A percentile compares a stretch with the other conserved stretches of the same genome.
Conservation (phyloP, 2,797 vertebrate genomes). For the Spondyliosoma cantharus region DNA sequence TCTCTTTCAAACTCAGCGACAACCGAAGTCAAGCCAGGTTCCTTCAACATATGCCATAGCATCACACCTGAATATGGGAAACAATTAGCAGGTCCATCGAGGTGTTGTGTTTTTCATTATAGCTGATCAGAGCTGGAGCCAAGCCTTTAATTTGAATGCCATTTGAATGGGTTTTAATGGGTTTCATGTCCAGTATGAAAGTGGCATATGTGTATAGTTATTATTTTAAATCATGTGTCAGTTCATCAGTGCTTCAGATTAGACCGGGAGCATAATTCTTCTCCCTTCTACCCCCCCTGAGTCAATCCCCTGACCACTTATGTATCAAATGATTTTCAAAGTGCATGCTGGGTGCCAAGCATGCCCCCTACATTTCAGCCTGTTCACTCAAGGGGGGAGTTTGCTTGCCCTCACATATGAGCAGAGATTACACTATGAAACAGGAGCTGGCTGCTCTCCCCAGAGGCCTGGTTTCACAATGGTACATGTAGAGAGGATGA, state of each 20-base stretch:
- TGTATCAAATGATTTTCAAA: constrained; percentile 61
- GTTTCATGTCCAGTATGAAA: too few species aligned
- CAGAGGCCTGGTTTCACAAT: constrained; percentile 61
- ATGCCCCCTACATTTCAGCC: constrained; percentile 65
- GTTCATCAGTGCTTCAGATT: constrained; percentile 38
- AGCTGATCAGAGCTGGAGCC: too few species aligned
- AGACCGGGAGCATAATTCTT: constrained; percentile 13
- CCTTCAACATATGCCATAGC: too few species aligned
- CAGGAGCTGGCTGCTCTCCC: constrained; percentile 65
- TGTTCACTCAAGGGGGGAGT: constrained; percentile 48
- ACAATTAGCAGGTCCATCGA: too few species aligned
- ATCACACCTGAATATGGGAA: too few species aligned
- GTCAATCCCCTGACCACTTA: constrained; percentile 52
- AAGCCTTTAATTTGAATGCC: too few species aligned
- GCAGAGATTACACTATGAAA: constrained; percentile 69
- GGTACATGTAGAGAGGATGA: constrained; percentile 65
- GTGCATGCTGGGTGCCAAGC: constrained; percentile 57
- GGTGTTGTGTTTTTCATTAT: too few species aligned
- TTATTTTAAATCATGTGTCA: constrained; percentile 48
- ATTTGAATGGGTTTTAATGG: too few species aligned
- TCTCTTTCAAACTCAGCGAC: too few species aligned
- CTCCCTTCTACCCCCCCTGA: constrained; percentile 37
- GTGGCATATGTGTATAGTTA: not conserved
- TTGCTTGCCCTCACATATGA: constrained; percentile 66
- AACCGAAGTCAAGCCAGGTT: too few species aligned